Conservation (phyloP, 2,113 vertebrate genomes). For the Caranx melampygus region DNA sequence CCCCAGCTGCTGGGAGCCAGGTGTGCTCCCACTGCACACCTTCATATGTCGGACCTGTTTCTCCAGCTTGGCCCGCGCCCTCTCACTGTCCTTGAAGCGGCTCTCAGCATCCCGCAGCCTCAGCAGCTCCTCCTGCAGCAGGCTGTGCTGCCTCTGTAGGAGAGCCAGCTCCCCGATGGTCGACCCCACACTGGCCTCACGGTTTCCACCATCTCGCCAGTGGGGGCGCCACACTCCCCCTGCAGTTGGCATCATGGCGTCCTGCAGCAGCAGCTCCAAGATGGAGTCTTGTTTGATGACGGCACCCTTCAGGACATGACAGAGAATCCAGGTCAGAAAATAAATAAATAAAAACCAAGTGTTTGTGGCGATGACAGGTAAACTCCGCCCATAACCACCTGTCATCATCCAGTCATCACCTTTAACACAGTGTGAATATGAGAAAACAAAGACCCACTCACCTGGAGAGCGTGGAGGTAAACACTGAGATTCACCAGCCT, state of each 20-base stretch:
- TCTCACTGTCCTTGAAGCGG: conserved; percentile 88
- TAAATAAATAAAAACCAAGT: too few species aligned
- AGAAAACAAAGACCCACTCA: conserved; percentile 62
- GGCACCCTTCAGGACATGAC: conserved; percentile 76
- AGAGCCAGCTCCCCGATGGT: conserved; percentile 85
- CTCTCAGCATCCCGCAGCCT: conserved; percentile 86
- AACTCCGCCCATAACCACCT: too few species aligned
- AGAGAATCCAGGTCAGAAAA: not conserved
- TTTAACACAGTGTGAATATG: too few species aligned
- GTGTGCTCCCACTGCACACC: conserved; percentile 35
- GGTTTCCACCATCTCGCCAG: conserved; percentile 72
- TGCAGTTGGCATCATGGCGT: not conserved
- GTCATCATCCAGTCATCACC: too few species aligned
- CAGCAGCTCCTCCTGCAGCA: conserved; percentile 90
- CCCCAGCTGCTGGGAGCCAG: conserved; percentile 25
- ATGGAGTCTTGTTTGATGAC: conserved; percentile 90
- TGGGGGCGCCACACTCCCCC: conserved; percentile 74
- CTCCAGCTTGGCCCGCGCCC: conserved; percentile 82
- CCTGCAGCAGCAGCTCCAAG: conserved; percentile 84
- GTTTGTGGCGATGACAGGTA: too few species aligned
- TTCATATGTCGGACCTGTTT: conserved; percentile 76
- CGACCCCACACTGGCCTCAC: conserved; percentile 53
- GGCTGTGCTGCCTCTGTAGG: conserved; percentile 88
- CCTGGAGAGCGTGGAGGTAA: conserved; percentile 91
- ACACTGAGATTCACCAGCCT: conserved; percentile 87